phyloP scores from a whole-genome alignment of 1,140 invertebrate species.

The Zaprionus lachaisei region DNA sequence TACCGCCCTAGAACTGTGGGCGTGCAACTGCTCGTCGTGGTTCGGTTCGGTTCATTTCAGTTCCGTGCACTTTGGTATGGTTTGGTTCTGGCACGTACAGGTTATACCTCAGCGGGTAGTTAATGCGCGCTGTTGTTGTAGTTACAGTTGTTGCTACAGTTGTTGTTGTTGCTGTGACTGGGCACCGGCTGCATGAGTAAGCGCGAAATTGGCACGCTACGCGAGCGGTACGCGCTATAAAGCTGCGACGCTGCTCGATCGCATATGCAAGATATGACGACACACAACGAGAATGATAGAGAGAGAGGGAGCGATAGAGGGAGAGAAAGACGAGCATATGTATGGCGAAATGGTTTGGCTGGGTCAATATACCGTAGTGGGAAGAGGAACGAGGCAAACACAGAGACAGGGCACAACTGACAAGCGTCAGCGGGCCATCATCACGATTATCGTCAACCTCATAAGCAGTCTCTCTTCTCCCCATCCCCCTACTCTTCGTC shows the following conservation, averaged over 20 bases:
- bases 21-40: slow-evolving; percentile 18
- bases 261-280: slow-evolving; percentile 36
- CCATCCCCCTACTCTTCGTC: neutral
- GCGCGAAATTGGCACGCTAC: slow-evolving; percentile 32
- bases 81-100: slow-evolving; percentile 35
- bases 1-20: slow-evolving; percentile 3
- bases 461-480: slow-evolving; percentile 1
- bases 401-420: neutral
- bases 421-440: slow-evolving; percentile 20
- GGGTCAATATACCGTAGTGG: slow-evolving; percentile 41
- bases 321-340: slow-evolving; percentile 2
- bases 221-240: slow-evolving; percentile 24
- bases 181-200: slow-evolving; percentile 25
- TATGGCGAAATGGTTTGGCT: slow-evolving; percentile 27
- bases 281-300: neutral
- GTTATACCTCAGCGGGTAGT: neutral
- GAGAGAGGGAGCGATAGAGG: neutral
- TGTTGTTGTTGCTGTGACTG: slow-evolving; percentile 6
- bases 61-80: slow-evolving; percentile 10
- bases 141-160: neutral
- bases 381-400: neutral
- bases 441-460: slow-evolving; percentile 26
- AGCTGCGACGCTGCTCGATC: slow-evolving; percentile 28
- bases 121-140: neutral
- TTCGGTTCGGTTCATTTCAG: slow-evolving; percentile 22